phyloP scores from a whole-genome alignment of 2,113 vertebrate species.

The Tupaia chinensis region DNA sequence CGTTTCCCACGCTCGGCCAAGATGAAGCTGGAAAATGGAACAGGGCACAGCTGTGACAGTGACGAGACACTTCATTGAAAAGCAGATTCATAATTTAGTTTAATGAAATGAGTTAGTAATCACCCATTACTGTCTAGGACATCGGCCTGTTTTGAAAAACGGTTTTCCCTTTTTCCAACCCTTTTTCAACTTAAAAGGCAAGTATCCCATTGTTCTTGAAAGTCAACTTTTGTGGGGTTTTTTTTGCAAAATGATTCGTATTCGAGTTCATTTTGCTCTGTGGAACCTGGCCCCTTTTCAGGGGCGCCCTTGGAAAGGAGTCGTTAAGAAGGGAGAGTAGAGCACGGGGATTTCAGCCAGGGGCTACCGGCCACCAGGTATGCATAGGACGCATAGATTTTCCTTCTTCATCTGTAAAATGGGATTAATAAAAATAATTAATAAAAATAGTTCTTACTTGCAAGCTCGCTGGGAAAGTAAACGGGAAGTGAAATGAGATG shows the following conservation, averaged over 20 bases:
- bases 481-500: constrained; percentile 10
- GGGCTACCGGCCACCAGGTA: neutral
- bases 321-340: neutral
- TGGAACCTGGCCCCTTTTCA: neutral
- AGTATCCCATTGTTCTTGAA: constrained; percentile 36
- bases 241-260: neutral
- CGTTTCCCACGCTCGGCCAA: neutral
- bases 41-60: neutral
- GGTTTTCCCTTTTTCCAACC: neutral
- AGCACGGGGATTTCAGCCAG: neutral
- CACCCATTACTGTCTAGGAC: constrained; percentile 14
- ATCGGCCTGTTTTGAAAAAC: neutral
- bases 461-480: neutral
- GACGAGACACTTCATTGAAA: constrained; percentile 48
- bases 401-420: constrained; percentile 6
- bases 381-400: neutral
- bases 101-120: constrained; percentile 54
- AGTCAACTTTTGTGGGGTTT: neutral
- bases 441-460: neutral
- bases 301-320: neutral
- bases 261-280: constrained; percentile 31
- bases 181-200: neutral
- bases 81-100: constrained; percentile 39
- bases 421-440: neutral
- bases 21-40: constrained; percentile 53